phyloP scores from a whole-genome alignment of 2,888 invertebrate species.

The Drosophila pegasa region DNA sequence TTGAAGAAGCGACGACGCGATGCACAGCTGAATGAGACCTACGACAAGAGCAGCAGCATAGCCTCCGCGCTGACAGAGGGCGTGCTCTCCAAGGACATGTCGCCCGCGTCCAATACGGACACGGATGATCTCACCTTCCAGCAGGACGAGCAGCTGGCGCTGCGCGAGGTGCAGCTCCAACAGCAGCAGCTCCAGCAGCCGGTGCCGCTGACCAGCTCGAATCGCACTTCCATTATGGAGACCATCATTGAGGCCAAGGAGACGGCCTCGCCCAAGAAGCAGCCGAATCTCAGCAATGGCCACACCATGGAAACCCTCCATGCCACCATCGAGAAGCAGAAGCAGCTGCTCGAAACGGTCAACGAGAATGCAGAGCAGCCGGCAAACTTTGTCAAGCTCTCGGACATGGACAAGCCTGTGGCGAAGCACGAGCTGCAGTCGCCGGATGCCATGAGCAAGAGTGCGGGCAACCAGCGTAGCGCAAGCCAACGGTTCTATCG shows the following conservation, averaged over 20 bases:
- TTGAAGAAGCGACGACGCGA: slow-evolving; percentile 83
- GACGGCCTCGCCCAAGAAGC: slow-evolving; percentile 84
- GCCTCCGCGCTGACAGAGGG: slow-evolving; percentile 84
- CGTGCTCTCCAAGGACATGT: slow-evolving; percentile 84
- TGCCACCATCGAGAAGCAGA: slow-evolving; percentile 84
- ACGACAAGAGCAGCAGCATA: slow-evolving; percentile 85
- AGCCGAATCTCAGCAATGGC: slow-evolving; percentile 55
- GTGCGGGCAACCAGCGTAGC: slow-evolving; percentile 82
- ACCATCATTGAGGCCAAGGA: slow-evolving; percentile 85
- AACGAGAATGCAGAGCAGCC: slow-evolving; percentile 81
- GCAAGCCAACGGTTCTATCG: slow-evolving; percentile 81
- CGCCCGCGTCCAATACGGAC: slow-evolving; percentile 84
- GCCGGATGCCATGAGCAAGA: slow-evolving; percentile 83
- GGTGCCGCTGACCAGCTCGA: slow-evolving; percentile 71
- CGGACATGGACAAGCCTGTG: slow-evolving; percentile 91
- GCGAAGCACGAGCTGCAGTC: slow-evolving; percentile 85
- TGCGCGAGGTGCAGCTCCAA: slow-evolving; percentile 64
- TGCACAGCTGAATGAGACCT: slow-evolving; percentile 85
- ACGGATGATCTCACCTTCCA: slow-evolving; percentile 85
- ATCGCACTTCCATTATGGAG: slow-evolving; percentile 84
- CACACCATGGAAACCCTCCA: slow-evolving; percentile 83
- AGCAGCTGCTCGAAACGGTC: slow-evolving; percentile 84
- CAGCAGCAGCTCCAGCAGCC: slow-evolving; percentile 38
- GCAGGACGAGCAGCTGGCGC: slow-evolving; percentile 83
- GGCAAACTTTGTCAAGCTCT: slow-evolving; percentile 89